Base-by-base conservation (phyloP, 1,140 invertebrate genomes). In the Papilio helenus region DNA sequence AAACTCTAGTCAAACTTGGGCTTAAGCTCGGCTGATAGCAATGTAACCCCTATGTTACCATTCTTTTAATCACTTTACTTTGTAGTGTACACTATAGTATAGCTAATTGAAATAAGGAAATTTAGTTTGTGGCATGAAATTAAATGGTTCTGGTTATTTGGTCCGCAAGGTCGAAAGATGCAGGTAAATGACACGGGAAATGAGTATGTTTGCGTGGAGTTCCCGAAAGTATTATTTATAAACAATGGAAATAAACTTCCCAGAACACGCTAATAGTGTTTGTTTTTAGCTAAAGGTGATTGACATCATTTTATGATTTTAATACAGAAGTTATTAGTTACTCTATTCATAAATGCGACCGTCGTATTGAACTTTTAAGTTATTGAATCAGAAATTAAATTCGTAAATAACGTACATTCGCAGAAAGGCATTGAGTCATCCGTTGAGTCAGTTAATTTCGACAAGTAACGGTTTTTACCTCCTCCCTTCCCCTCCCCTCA, bases 381-480 rank as follows among this genome's bases (percentile, higher is more conserved):
- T 61, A 61, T 61, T 26, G 58, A 26, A 61, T 55, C 51, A 20
- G 46, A 18, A 55, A 55, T 61, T 26, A 12, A 61, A 26, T 61
- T 61, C 12, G 16, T 20, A 58, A 58, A 58, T 58, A 2, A 18
- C n/a, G 58, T 23, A 61, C 58, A 14, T 26, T 61, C 23, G 58
- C 55, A 9, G n/a, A 8, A n/a, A 58, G n/a, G 20, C 61, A 68
- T 68, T 68, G 61, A 68, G 61, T 68, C 61, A 68, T 61, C 58
- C 26, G 20, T 61, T 61, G 58, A 61, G 23, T 61, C 58, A 61
- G 26, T 68, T 65, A 65, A 65, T 68, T 68, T 68, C 23, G 61
- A 68, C 26, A 68, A 68, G 23, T 68, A 68, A 68, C 61, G 61
- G 26, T 29, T 68, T 61, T 3, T 20, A n/a, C 51, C 51, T 7